Evolutionary conservation across 37 sponge, comb jelly and placozoan species (phyloP), one percentile per base, ranked within the genome.

Genomic region (Hexactinellida sp.): DNA sequence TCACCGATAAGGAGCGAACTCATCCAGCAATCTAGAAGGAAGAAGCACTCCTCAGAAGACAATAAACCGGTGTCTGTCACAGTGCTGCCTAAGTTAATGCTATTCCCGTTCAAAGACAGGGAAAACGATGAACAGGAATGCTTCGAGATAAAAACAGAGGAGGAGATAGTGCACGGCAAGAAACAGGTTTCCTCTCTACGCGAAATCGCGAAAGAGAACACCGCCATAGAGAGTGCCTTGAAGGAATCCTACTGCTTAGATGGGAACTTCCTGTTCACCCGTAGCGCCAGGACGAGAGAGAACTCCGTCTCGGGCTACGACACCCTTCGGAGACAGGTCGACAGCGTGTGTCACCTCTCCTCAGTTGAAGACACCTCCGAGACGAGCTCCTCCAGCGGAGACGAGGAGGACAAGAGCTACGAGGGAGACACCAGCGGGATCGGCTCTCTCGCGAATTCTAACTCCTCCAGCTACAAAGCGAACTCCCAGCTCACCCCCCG

Each of bases 351-450:
- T n/a, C 76, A 23, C 34, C 25, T 63, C 19, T 63, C 76, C 32
- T 63, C 76, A 3, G 13, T 63, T n/a, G 25, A 28, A 7, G 30
- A 63, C 76, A 25, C 76, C 3, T 21, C 32, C 34, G 76, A 10
- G 5, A 21, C 76, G 30, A 32, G 32, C 30, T 63, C 76, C 76
- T 63, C 76, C 25, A 63, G 28, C 13, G 76, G 13, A n/a, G 21
- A 10, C 13, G 76, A 63, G 34, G 76, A 63, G 76, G 76, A 63
- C 76, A 63, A 63, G 76, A 63, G 76, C 76, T 63, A 63, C 13
- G 76, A 63, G 30, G 76, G 76, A 7, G 76, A 63, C 34, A 63
- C 76, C 76, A 63, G 76, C 34, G 76, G 76, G 34, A 23, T 63
- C 76, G 76, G 76, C 3, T 63, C 76, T 63, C 76, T 63, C 34